These are phyloP conservation scores for Laspeyria flexula DNA, from an alignment of 2,888 invertebrate species.

Conservation along the genomic window DNA sequence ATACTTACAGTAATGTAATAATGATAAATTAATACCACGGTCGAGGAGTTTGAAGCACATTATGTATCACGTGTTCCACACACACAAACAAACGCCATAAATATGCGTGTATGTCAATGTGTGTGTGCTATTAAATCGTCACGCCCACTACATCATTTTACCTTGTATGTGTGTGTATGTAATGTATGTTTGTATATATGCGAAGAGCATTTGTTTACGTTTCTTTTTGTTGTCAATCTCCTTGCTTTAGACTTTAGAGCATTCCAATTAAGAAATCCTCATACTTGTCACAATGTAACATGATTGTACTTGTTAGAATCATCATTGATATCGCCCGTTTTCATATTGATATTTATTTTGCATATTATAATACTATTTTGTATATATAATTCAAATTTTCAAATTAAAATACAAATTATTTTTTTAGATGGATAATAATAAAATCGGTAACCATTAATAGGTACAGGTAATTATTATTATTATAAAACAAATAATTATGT, in stretches of 20 bases:
- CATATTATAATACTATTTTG: no score
- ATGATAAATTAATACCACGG: conserved; percentile 26
- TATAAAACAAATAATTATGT: conserved; percentile 1
- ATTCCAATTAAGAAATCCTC: conserved; percentile 12
- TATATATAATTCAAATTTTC: no score
- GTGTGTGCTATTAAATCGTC: conserved; percentile 13
- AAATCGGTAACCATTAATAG: no score
- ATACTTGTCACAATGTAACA: neutral
- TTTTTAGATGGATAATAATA: no score
- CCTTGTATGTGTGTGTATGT: conserved; percentile 8
- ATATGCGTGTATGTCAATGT: conserved; percentile 1
- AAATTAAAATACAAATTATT: no score
- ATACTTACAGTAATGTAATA: conserved; percentile 24
- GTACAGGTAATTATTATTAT: no score
- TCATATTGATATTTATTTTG: no score
- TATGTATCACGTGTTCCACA: conserved; percentile 27
- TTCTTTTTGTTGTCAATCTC: conserved; percentile 10
- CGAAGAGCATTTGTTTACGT: conserved; percentile 14
- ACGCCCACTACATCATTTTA: conserved; percentile 8
- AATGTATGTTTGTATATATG: conserved; percentile 12
- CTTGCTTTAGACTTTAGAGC: conserved; percentile 6
- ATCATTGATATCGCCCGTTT: neutral
- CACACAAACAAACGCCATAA: neutral
- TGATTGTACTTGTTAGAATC: neutral
- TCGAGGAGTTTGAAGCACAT: conserved; percentile 24